Percentiles rank a stretch among this genome's conserved stretches.
Conservation (phyloP, 2,888 invertebrate species). For the Myathropa florea region DNA sequence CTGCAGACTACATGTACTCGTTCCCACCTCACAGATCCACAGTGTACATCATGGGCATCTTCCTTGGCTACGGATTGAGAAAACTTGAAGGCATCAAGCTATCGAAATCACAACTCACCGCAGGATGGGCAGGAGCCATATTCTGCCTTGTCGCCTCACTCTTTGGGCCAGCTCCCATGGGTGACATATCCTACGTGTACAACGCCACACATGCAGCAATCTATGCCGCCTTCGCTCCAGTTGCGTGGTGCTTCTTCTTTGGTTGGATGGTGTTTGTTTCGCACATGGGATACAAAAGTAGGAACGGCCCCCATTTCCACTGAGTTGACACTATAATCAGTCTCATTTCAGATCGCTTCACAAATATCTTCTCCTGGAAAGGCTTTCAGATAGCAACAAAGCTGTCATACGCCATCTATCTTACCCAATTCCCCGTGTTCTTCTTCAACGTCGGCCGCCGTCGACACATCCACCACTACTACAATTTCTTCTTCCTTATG, state of each 20-base stretch:
- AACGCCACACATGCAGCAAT: constrained; percentile 85
- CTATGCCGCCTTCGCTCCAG: constrained; percentile 87
- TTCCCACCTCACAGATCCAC: constrained; percentile 85
- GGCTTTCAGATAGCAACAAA: constrained; percentile 85
- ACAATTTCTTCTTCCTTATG: constrained; percentile 83
- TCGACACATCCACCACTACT: constrained; percentile 83
- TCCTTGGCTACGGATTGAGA: constrained; percentile 83
- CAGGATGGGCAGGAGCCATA: constrained; percentile 83
- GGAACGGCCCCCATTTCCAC: constrained; percentile 45
- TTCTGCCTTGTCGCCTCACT: constrained; percentile 82
- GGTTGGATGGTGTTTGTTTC: constrained; percentile 86
- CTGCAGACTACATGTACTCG: constrained; percentile 86
- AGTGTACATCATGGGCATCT: constrained; percentile 86
- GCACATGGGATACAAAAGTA: constrained; percentile 84
- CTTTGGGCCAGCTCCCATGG: constrained; percentile 85
- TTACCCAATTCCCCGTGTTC: constrained; percentile 87
- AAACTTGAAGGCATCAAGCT: constrained; percentile 81
- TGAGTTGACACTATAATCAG: neutral
- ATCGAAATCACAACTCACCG: constrained; percentile 79
- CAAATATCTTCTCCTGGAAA: constrained; percentile 83
- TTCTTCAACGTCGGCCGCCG: constrained; percentile 86
- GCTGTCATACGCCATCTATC: constrained; percentile 86
- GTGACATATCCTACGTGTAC: constrained; percentile 84
- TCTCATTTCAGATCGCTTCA: constrained; percentile 81
- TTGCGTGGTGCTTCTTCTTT: constrained; percentile 86